Conservation (phyloP, 2,797 vertebrate genomes). For the Ptychobarbus kaznakovi region DNA sequence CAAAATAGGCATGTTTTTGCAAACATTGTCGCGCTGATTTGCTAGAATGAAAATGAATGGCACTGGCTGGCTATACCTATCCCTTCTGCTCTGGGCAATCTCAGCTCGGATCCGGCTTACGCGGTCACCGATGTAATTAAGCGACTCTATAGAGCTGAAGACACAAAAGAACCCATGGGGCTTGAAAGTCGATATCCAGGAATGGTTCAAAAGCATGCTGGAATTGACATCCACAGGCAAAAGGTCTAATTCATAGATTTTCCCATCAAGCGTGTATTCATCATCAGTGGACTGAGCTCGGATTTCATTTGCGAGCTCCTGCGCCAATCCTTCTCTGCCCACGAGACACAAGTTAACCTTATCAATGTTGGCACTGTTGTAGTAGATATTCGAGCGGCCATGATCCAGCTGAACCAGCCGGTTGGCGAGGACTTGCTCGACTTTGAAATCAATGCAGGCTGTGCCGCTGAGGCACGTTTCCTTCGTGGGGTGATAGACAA, state of each 20-base stretch:
- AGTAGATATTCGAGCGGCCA: constrained; percentile 89
- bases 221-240: constrained; percentile 94
- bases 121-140: constrained; percentile 95
- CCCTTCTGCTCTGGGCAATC: constrained; percentile 90
- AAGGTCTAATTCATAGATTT: constrained; percentile 98
- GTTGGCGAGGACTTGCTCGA: constrained; percentile 93
- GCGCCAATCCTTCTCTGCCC: constrained; percentile 94
- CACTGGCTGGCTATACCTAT: constrained; percentile 88
- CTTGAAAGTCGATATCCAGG: constrained; percentile 93
- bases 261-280: constrained; percentile 97
- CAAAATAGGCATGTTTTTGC: constrained; percentile 96
- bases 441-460: constrained; percentile 96
- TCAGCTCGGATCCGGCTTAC: constrained; percentile 94
- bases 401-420: constrained; percentile 93
- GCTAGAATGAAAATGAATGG: constrained; percentile 96
- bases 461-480: constrained; percentile 98
- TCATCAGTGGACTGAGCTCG: constrained; percentile 97
- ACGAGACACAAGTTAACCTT: constrained; percentile 98
- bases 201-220: constrained; percentile 90
- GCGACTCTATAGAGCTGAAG: constrained; percentile 96
- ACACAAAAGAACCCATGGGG: constrained; percentile 98
- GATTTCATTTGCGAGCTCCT: constrained; percentile 98
- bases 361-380: constrained; percentile 93
- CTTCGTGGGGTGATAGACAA: constrained; percentile 99
- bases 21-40: constrained; percentile 92